Conservation (phyloP, 1,140 invertebrate genomes). For the Saccostrea echinata region DNA sequence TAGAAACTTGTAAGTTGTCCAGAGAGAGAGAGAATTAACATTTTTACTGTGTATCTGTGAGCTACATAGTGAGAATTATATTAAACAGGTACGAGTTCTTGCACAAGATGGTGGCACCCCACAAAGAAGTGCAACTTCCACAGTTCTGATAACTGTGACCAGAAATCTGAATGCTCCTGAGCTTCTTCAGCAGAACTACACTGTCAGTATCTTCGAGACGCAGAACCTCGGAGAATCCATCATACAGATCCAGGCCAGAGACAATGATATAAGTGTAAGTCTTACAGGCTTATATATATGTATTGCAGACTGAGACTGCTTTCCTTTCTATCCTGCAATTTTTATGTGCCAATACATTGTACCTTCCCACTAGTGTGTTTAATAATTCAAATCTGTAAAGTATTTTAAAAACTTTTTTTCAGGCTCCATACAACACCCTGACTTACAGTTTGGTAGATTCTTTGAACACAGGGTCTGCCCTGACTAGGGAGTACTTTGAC, state of each 20-base stretch:
- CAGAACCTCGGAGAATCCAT: conserved; percentile 80
- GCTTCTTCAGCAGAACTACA: conserved; percentile 83
- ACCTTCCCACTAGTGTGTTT: background rate
- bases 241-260: conserved; percentile 83
- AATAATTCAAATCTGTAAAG: background rate
- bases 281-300: background rate
- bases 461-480: background rate
- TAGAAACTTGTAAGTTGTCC: background rate
- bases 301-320: background rate
- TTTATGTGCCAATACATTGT: background rate
- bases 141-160: conserved; percentile 61
- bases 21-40: background rate
- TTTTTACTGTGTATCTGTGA: background rate
- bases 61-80: background rate
- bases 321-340: too few species aligned
- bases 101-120: conserved; percentile 80
- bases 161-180: conserved; percentile 65
- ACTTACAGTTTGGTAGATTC: conserved; percentile 47
- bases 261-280: conserved; percentile 61
- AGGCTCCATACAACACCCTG: conserved; percentile 46
- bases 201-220: conserved; percentile 89
- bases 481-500: conserved; percentile 39
- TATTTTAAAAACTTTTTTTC: background rate
- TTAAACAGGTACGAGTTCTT: conserved; percentile 61
- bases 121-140: conserved; percentile 49